A percentile compares a stretch with the other conserved stretches of the same genome.
Conservation (phyloP, 2,797 vertebrate species). For the Molossus molossus region DNA sequence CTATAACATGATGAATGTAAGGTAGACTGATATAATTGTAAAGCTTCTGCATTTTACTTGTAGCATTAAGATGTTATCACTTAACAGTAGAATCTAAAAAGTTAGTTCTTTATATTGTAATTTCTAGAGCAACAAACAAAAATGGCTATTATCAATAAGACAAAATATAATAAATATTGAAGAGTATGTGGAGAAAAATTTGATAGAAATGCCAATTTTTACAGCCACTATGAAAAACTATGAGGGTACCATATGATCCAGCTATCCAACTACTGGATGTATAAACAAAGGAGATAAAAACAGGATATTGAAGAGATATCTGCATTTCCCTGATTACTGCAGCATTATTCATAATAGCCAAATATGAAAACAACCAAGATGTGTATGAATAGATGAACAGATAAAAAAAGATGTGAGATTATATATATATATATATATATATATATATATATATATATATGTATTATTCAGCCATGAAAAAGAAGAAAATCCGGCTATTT, state of each 20-base stretch:
- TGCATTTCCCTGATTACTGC: not conserved
- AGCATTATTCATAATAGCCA: not conserved
- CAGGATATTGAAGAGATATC: not conserved
- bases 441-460: not conserved
- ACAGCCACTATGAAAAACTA: not conserved
- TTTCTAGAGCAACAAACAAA: not conserved
- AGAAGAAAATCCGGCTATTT: not conserved
- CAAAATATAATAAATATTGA: not conserved
- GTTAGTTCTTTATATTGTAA: not conserved
- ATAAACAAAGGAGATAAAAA: not conserved
- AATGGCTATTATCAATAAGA: not conserved
- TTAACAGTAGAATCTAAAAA: not conserved
- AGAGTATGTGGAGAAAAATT: not conserved
- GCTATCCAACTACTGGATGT: not conserved
- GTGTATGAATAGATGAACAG: not conserved
- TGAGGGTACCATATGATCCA: not conserved
- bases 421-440: not conserved
- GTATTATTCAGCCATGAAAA: not conserved
- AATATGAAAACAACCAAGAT: not conserved
- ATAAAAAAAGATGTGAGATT: not conserved
- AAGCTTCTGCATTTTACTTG: not conserved
- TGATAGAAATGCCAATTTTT: not conserved
- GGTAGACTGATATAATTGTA: not conserved
- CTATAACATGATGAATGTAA: not conserved
- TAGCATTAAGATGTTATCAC: not conserved